Evolutionary conservation across 2,113 vertebrate species (phyloP), one percentile per base, ranked within the genome.

Genomic region (Euleptes europaea): DNA sequence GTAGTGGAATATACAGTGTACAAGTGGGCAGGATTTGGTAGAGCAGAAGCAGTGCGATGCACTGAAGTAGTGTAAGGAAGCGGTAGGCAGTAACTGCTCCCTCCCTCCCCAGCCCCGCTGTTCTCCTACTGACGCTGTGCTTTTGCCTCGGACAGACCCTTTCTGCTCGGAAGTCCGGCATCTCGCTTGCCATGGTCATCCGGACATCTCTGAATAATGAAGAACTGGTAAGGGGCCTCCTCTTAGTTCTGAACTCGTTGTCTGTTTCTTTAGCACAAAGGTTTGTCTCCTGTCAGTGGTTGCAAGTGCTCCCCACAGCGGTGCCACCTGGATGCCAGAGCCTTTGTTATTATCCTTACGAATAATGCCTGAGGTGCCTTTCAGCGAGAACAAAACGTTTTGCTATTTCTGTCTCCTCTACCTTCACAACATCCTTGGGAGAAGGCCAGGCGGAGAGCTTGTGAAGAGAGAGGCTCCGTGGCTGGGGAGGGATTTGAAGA

Each of bases 81-180:
- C 17, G 1, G 26, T 23, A 57, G 54, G 21, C 54, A 57, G 21
- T 57, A 3, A 23, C 40, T 12, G 13, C 38, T 23, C 38, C 23
- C 5, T 7, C 23, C 38, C 78, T 33, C 10, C 44, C 5, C 10
- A 1, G 8, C 12, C 65, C 65, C 23, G 17, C 2, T 17, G 1
- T 28, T 90, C 12, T n/a, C 26, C 23, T 38, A 17, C 14, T 75
- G 84, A 31, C 40, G 5, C 70, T 89, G 82, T 83, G 28, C 35
- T 10, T 92, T 89, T 93, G 26, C 76, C 80, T 88, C 88, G 31
- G 84, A 82, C 93, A 99, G 99, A 99, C 98, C 6, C 95, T 99
- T 92, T 97, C 98, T 96, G 98, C 98, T 94, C 97, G 99, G 94
- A 99, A 99, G 96, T 98, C 99, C 94, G 99, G 99, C 92, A 97